phyloP scores from a whole-genome alignment of 2,113 vertebrate genomes.

The Ivindomyrus marchei region DNA sequence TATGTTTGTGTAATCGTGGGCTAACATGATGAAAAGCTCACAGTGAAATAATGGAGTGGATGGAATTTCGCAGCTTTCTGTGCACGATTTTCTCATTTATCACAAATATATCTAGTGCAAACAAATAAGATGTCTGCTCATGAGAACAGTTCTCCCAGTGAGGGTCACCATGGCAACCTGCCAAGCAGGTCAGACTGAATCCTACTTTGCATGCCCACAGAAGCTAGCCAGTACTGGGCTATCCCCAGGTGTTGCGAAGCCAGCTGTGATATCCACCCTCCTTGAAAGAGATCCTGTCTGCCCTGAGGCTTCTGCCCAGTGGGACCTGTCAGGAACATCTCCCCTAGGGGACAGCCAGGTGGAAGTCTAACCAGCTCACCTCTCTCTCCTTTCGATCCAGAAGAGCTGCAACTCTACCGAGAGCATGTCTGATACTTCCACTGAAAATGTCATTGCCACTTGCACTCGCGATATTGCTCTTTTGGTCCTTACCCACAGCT shows the following conservation, averaged over 20 bases:
- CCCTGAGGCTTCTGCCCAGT: neutral
- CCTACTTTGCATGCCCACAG: neutral
- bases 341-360: neutral
- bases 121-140: neutral
- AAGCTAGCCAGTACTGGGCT: neutral
- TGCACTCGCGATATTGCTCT: neutral
- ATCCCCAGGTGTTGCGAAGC: neutral
- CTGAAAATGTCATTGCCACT: neutral
- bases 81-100: neutral
- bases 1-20: neutral
- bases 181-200: neutral
- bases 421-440: neutral
- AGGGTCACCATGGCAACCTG: neutral
- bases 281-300: neutral
- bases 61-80: neutral
- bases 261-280: neutral
- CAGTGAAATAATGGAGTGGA: neutral
- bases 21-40: neutral
- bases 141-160: neutral
- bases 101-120: neutral
- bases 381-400: neutral
- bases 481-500: neutral
- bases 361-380: neutral
- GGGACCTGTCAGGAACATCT: neutral
- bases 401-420: neutral